Evolutionary conservation across 2,888 invertebrate genomes (phyloP).

Genomic region (Formica aserva): DNA sequence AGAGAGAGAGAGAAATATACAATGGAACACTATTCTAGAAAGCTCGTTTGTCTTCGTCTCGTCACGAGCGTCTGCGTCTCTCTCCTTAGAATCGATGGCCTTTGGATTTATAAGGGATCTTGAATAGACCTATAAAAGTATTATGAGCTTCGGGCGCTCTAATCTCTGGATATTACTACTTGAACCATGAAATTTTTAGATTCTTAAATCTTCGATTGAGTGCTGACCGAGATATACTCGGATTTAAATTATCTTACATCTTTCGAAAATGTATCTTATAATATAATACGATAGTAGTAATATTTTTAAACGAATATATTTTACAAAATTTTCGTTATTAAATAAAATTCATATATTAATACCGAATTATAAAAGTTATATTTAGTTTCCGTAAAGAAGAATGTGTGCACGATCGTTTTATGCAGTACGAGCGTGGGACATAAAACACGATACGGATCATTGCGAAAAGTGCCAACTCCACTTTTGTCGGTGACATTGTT

Average conservation of each 20-base stretch:
- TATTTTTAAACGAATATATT: neutral
- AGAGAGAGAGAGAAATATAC: constrained; percentile 39
- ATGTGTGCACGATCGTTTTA: constrained; percentile 2
- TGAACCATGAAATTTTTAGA: neutral
- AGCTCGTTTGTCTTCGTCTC: constrained; percentile 52
- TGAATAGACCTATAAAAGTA: constrained; percentile 32
- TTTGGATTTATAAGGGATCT: constrained; percentile 27
- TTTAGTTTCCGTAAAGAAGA: constrained; percentile 1
- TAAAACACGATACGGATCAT: constrained; percentile 46
- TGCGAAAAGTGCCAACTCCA: constrained; percentile 53
- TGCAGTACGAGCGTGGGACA: constrained; percentile 29
- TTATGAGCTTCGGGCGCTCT: neutral
- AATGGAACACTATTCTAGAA: constrained; percentile 43
- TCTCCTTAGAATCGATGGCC: constrained; percentile 33
- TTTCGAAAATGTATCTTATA: neutral
- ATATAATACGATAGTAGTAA: neutral
- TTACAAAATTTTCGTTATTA: neutral
- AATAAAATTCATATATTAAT: neutral
- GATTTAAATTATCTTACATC: neutral
- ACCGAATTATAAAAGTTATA: neutral
- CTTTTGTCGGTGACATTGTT: constrained; percentile 55
- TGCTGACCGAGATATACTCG: neutral
- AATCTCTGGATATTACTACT: constrained; percentile 1
- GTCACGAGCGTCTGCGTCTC: constrained; percentile 19
- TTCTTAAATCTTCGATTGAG: neutral